Evolutionary conservation across 2,888 invertebrate species (phyloP), one percentile per base, ranked within the genome.

Genomic region (Drosophila ezoana): DNA sequence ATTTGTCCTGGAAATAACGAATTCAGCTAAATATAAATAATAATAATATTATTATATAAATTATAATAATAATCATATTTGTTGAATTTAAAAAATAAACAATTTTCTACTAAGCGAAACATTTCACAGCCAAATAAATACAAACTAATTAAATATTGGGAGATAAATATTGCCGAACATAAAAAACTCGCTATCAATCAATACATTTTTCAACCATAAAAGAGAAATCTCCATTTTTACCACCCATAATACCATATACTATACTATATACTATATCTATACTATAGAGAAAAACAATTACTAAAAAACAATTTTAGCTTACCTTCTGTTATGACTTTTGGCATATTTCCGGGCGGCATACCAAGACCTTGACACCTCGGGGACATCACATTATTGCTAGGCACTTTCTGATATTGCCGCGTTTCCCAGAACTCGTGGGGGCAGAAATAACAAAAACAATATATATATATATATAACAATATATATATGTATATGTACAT

Each of bases 331-430:
- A 18, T 44, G 16, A n/a, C 10, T 37, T 38, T 57, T 40, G 4
- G 4, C 40, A 10, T 10, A 40, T 45, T 72, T 72, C 72, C 72
- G 68, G 67, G 8, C 40, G 45, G 38, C 60, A 72, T 72, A 13
- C 75, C 61, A 57, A 45, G 53, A 18, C 56, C 41, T 59, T 37
- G 44, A 71, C 54, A 41, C 33, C 10, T 28, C 14, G 45, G 40
- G 40, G 28, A 48, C 47, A 41, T 9, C 38, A 33, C 32, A 16
- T 41, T 38, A 57, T 37, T 51, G 56, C 32, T 38, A 35, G 45
- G 14, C 33, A 37, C 41, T 16, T n/a, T 44, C 28, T 35, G 56
- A 48, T 56, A 62, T 41, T 38, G 64, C 45, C 23, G 3, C 23
- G 20, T 2, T 72, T 77, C 66, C 8, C 32, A 37, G 78, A 77